Percentiles rank a stretch among this genome's conserved stretches.
Evolutionary conservation across 2,797 vertebrate species (phyloP).

Genomic region (Sebastiscus tertius): DNA sequence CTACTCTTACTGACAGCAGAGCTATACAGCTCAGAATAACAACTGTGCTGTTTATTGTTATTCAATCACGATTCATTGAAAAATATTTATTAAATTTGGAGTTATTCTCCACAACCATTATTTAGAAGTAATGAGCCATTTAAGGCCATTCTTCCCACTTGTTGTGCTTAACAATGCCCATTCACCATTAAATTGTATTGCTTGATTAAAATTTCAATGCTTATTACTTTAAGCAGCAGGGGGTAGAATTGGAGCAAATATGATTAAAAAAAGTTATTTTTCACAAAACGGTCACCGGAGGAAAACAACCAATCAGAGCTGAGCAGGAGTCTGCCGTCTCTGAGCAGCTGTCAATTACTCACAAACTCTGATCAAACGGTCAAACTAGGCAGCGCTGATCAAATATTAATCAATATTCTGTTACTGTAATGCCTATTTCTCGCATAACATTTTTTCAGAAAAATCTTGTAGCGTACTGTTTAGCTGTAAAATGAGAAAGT

Average conservation of each 20-base stretch:
- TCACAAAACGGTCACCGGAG: neutral
- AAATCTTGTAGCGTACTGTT: too few relatives aligned
- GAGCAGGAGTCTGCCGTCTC: too few relatives aligned
- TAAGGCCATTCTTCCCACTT: neutral
- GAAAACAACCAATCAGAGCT: too few relatives aligned
- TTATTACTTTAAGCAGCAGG: neutral
- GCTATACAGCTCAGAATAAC: neutral
- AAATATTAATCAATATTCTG: too few relatives aligned
- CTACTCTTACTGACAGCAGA: neutral
- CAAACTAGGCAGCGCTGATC: too few relatives aligned
- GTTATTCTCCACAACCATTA: neutral
- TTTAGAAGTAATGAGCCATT: neutral
- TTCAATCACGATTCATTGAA: neutral
- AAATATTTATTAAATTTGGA: neutral
- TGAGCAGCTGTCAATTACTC: too few relatives aligned
- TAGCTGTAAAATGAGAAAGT: too few relatives aligned
- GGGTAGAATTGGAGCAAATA: neutral
- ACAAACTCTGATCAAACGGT: too few relatives aligned
- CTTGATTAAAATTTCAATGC: neutral
- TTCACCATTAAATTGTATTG: neutral
- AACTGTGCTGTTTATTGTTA: neutral
- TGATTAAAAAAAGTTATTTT: neutral
- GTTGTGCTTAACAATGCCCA: neutral
- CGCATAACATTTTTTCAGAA: too few relatives aligned
- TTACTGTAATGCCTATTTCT: too few relatives aligned